phyloP scores from a whole-genome alignment of 2,797 vertebrate genomes.

The Alosa sapidissima region DNA sequence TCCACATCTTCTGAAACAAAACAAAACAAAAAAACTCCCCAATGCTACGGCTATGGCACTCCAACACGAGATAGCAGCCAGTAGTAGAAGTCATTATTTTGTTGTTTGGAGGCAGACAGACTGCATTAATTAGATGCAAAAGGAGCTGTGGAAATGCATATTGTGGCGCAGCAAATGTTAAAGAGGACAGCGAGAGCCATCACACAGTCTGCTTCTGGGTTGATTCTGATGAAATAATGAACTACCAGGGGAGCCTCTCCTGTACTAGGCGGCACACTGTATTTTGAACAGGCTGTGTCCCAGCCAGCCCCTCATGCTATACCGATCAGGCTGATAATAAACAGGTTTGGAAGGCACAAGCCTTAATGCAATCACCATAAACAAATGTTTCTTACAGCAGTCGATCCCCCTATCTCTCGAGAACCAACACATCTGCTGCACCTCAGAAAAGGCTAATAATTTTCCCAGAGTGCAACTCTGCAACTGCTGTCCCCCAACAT shows the following conservation, averaged over 20 bases:
- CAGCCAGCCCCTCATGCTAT: constrained; percentile 44
- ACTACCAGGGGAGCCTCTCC: constrained; percentile 56
- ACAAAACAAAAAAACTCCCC: background rate
- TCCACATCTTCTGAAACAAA: background rate
- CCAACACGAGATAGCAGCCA: constrained; percentile 46
- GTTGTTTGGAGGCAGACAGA: constrained; percentile 68
- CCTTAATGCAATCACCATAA: constrained; percentile 54
- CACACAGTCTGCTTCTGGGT: constrained; percentile 55
- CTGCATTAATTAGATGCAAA: constrained; percentile 71
- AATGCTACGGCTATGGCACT: background rate
- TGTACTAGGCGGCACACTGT: constrained; percentile 42
- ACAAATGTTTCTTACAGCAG: constrained; percentile 45
- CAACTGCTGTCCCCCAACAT: constrained; percentile 19
- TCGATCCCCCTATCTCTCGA: constrained; percentile 33
- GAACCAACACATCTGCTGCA: constrained; percentile 30
- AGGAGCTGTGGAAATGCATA: constrained; percentile 59
- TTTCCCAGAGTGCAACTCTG: constrained; percentile 35
- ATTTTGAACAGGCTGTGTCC: constrained; percentile 44
- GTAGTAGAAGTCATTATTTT: constrained; percentile 66
- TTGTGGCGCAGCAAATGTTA: constrained; percentile 55
- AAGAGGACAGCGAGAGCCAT: constrained; percentile 54
- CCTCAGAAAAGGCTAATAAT: constrained; percentile 37
- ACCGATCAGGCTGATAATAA: constrained; percentile 48
- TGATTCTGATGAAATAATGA: constrained; percentile 68
- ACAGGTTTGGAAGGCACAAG: constrained; percentile 40